A percentile compares a stretch with the other conserved stretches of the same genome.
Conservation (phyloP, 2,797 vertebrate species). For the Gambelia wislizenii region DNA sequence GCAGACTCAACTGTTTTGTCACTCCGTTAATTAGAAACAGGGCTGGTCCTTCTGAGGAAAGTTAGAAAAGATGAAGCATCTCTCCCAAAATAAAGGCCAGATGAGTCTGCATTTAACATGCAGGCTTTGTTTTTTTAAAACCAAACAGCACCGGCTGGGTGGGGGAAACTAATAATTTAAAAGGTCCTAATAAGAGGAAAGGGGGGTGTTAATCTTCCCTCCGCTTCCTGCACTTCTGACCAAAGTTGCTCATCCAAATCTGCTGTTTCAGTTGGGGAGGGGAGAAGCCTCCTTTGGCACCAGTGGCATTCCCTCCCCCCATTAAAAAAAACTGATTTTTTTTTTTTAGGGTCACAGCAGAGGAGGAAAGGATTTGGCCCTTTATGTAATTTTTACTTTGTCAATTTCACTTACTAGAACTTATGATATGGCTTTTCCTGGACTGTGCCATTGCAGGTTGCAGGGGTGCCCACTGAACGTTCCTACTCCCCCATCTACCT, state of each 20-base stretch:
- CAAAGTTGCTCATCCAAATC: background rate
- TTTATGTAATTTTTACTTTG: background rate
- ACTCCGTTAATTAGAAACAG: conserved; percentile 24
- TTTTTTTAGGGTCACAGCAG: background rate
- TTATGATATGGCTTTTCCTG: background rate
- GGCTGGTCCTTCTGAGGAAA: background rate
- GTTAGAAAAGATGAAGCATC: background rate
- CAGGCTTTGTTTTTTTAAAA: background rate
- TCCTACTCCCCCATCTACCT: background rate
- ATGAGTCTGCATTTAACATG: background rate
- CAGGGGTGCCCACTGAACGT: background rate
- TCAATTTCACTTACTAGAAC: background rate
- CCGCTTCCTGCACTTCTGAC: background rate
- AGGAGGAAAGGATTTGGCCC: background rate
- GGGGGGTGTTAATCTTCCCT: background rate
- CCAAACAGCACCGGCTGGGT: background rate
- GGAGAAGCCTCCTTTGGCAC: background rate
- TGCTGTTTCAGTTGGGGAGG: background rate
- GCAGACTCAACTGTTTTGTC: conserved; percentile 14
- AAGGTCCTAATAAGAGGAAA: background rate
- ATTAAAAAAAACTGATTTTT: too few relatives aligned
- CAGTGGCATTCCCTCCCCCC: background rate
- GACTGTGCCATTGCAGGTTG: background rate
- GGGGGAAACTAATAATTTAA: background rate
- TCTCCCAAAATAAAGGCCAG: background rate